phyloP scores from a whole-genome alignment of 2,113 vertebrate genomes.

The Apus apus region DNA sequence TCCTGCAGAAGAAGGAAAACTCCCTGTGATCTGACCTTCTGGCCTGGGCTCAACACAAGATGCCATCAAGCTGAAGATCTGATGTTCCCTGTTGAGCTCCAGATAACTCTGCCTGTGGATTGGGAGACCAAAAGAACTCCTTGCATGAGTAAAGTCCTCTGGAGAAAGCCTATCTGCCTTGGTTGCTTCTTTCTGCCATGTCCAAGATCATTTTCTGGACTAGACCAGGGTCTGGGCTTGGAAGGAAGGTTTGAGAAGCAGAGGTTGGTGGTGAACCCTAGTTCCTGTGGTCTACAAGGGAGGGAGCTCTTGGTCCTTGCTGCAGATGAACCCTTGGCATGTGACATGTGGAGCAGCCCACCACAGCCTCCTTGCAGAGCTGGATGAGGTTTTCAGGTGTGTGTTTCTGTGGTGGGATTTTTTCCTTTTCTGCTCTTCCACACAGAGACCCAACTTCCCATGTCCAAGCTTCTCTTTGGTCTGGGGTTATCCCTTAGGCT shows the following conservation, averaged over 20 bases:
- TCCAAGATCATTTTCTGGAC: not conserved
- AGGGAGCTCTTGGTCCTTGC: not conserved
- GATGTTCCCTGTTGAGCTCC: not conserved
- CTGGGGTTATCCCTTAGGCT: not conserved
- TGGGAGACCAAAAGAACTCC: not conserved
- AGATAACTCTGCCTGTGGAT: not conserved
- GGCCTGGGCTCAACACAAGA: not conserved
- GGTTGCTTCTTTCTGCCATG: not conserved
- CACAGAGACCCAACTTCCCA: not conserved
- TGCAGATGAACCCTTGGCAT: rapidly evolving
- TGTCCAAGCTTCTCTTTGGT: not conserved
- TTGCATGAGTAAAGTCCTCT: not conserved
- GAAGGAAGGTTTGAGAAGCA: not conserved
- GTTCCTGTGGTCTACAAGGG: not conserved
- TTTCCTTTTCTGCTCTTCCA: not conserved
- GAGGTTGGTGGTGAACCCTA: not conserved
- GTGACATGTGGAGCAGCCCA: not conserved
- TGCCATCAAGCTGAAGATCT: not conserved
- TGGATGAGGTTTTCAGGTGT: too few relatives aligned
- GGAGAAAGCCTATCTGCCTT: not conserved
- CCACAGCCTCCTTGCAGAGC: not conserved
- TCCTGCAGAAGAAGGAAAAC: not conserved
- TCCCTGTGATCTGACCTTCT: not conserved
- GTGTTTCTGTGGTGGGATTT: not conserved
- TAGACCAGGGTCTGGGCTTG: rapidly evolving